Percentiles rank a stretch among this genome's conserved stretches.
These are phyloP conservation scores for Crotalus horridus DNA, from an alignment of 2,113 vertebrate species.

Conservation along the genomic window DNA sequence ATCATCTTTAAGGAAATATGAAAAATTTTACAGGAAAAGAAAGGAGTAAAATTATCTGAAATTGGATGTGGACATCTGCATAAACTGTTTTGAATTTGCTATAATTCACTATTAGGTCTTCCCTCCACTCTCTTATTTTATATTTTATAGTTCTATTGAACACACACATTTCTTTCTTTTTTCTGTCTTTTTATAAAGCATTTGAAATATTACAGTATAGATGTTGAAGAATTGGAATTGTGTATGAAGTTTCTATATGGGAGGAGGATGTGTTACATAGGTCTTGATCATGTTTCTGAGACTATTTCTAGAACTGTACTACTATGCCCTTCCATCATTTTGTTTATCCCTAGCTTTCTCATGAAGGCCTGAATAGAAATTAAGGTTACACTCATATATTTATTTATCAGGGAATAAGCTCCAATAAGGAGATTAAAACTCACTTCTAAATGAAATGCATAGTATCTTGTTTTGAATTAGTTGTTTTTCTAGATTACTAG, in stretches of 20 bases:
- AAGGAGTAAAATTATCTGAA: not conserved
- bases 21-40: not conserved
- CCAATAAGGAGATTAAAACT: not conserved
- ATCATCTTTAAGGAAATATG: not conserved
- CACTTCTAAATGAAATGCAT: not conserved
- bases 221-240: not conserved
- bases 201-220: not conserved
- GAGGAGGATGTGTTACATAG: not conserved
- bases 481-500: not conserved
- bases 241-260: not conserved
- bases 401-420: not conserved
- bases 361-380: not conserved
- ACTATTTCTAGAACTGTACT: not conserved
- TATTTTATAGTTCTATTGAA: not conserved
- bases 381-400: not conserved
- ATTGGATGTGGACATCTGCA: not conserved
- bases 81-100: not conserved
- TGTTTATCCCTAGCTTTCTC: not conserved
- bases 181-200: not conserved
- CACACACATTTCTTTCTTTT: not conserved
- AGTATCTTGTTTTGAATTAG: not conserved
- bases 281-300: not conserved
- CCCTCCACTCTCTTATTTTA: not conserved
- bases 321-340: not conserved
- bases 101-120: slow-evolving; percentile 17